A percentile compares a stretch with the other conserved stretches of the same genome.
Conservation (phyloP, 2,797 vertebrate genomes). For the Taenioides sp. region DNA sequence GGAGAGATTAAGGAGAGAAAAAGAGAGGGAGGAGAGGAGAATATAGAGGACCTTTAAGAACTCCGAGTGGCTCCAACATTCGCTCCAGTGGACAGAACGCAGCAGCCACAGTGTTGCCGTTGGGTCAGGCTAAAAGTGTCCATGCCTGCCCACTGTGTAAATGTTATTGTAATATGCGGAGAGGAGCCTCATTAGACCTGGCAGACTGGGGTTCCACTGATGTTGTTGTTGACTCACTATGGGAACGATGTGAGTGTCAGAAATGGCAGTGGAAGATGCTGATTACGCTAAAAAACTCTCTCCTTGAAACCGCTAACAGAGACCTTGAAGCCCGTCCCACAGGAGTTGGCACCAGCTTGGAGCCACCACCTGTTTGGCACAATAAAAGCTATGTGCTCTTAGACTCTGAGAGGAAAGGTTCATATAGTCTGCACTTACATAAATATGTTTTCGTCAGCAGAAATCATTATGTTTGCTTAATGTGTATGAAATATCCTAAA, state of each 20-base stretch:
- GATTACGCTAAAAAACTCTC: slow-evolving; percentile 57
- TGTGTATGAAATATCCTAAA: slow-evolving; percentile 15
- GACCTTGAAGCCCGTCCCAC: slow-evolving; percentile 42
- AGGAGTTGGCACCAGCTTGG: slow-evolving; percentile 47
- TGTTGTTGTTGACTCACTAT: slow-evolving; percentile 60
- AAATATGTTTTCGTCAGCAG: slow-evolving; percentile 37
- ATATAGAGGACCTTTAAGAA: neutral
- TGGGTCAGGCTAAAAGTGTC: slow-evolving; percentile 40
- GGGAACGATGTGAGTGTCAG: slow-evolving; percentile 44
- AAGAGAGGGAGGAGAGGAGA: too few species aligned
- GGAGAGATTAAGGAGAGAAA: too few species aligned
- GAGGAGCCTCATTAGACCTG: slow-evolving; percentile 51
- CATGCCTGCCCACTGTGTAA: slow-evolving; percentile 56
- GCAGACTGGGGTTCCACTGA: slow-evolving; percentile 30
- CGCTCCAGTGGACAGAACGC: neutral
- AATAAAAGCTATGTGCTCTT: slow-evolving; percentile 23
- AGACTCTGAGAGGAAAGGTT: slow-evolving; percentile 30
- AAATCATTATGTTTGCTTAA: slow-evolving; percentile 38
- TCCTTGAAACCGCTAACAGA: slow-evolving; percentile 37
- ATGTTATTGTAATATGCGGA: slow-evolving; percentile 61
- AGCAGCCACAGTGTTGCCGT: neutral
- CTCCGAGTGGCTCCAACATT: neutral
- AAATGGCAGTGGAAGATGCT: slow-evolving; percentile 59
- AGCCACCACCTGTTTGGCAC: slow-evolving; percentile 45
- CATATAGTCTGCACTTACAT: slow-evolving; percentile 30